phyloP scores from a whole-genome alignment of 2,888 invertebrate genomes.

The Pterobdella sp. region DNA sequence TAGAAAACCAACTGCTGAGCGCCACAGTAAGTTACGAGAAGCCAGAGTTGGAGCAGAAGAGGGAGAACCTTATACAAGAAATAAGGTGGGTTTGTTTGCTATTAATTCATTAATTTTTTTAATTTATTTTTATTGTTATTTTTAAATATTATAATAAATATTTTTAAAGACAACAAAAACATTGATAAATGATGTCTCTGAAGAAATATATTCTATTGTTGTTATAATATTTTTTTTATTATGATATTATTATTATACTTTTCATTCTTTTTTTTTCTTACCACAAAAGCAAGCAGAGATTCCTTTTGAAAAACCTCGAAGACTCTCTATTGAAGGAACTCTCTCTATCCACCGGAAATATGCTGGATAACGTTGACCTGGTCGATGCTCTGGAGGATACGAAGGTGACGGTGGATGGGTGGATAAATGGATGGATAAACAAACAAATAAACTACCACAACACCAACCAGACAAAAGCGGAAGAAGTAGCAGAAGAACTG shows the following conservation, averaged over 20 bases:
- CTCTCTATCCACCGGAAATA: constrained; percentile 78
- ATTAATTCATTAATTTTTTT: not conserved
- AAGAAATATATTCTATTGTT: too few species aligned
- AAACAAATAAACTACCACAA: too few species aligned
- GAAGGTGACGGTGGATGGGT: constrained; percentile 55
- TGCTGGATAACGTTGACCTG: constrained; percentile 81
- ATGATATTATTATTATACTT: too few species aligned
- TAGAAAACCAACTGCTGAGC: constrained; percentile 81
- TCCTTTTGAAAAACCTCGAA: constrained; percentile 71
- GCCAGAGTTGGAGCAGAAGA: constrained; percentile 76
- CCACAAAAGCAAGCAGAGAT: constrained; percentile 64
- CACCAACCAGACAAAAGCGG: constrained; percentile 63
- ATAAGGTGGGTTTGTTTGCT: constrained; percentile 57
- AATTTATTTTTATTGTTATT: not conserved
- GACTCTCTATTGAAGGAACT: constrained; percentile 75
- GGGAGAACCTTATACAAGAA: constrained; percentile 72
- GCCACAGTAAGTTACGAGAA: constrained; percentile 80
- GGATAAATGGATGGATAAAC: constrained; percentile 16
- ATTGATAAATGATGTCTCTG: not conserved
- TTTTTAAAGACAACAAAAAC: not conserved
- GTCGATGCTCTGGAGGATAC: constrained; percentile 78
- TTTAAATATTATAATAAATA: too few species aligned
- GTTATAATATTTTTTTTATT: too few species aligned
- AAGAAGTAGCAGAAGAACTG: constrained; percentile 70
- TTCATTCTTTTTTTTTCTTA: not conserved